Base-by-base conservation (phyloP, 2,113 vertebrate species). In the Pandion haliaetus region DNA sequence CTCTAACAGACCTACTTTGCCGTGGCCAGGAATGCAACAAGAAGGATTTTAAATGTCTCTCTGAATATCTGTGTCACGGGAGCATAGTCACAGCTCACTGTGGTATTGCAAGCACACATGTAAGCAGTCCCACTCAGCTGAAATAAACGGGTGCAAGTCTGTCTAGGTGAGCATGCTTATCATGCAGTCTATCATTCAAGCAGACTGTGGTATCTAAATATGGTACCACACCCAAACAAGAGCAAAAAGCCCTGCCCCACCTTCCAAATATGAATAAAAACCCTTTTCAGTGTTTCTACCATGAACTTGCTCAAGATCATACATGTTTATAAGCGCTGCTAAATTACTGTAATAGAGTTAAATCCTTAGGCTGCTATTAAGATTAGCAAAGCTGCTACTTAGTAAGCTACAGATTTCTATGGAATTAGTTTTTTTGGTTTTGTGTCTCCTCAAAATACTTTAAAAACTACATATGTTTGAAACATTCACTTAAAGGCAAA, bases 71-170 rank as follows among this genome's bases (percentile, higher is more conserved):
- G 25, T 45, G 7, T 34, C 47, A 26, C 28, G 31, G 57, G 5
- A 71, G 10, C 2, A 0, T 8, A n/a, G 63, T 26, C 3, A 3
- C 17, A 24, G 58, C 19, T 55, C 10, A 8, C 31, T 36, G 12
- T 17, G 36, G 26, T 26, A 4, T 14, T n/a, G 61, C 31, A 55
- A 31, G 12, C 21, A 6, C 9, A 8, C 8, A 2, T 9, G 13
- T 18, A 61, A 62, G 29, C 21, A 10, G 18, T 54, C 13, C 38
- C 2, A 6, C 34, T 62, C n/a, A 32, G 18, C 13, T 45, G 70
- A 24, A 63, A 29, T 5, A 40, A 49, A 29, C 0, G 6, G 42
- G 14, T 45, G 25, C 36, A 31, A 40, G 28, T 14, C 9, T 21
- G 34, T 5, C 34, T 59, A 50, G 12, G 31, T 23, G 24, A 45